A percentile compares a stretch with the other conserved stretches of the same genome.
Conservation (phyloP, 2,888 invertebrate genomes). For the Drosophila recens region DNA sequence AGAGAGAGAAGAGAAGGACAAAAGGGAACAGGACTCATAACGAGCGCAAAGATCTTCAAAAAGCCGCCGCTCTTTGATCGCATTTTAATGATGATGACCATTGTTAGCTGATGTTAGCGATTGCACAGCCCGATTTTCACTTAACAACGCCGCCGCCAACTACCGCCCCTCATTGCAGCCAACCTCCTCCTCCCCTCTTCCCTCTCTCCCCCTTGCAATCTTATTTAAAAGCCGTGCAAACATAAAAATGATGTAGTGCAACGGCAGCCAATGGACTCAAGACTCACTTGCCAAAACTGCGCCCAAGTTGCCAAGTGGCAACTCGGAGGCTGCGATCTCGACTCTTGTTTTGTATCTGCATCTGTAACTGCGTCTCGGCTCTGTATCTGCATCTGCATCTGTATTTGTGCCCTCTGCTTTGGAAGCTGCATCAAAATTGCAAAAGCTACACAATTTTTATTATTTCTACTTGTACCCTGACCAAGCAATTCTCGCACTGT, state of each 20-base stretch:
- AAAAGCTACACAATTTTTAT: constrained; percentile 77
- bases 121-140: constrained; percentile 82
- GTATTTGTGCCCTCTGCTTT: constrained; percentile 35
- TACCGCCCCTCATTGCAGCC: constrained; percentile 40
- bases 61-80: constrained; percentile 80
- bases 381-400: background rate
- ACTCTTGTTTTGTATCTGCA: background rate
- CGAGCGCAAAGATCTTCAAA: constrained; percentile 40
- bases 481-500: constrained; percentile 57
- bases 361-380: background rate
- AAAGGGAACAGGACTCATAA: constrained; percentile 13
- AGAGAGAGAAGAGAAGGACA: background rate
- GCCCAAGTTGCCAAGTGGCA: constrained; percentile 52
- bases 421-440: constrained; percentile 71
- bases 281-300: constrained; percentile 27
- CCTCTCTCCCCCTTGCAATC: constrained; percentile 21
- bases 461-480: constrained; percentile 53
- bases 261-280: constrained; percentile 42
- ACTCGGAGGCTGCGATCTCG: constrained; percentile 9
- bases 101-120: constrained; percentile 84
- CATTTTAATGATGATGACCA: constrained; percentile 85
- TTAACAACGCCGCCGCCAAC: constrained; percentile 73
- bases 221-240: constrained; percentile 70
- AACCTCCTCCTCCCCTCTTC: background rate
- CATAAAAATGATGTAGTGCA: constrained; percentile 66